Conservation (phyloP, 2,888 invertebrate species). For the Plebejus melissa region DNA sequence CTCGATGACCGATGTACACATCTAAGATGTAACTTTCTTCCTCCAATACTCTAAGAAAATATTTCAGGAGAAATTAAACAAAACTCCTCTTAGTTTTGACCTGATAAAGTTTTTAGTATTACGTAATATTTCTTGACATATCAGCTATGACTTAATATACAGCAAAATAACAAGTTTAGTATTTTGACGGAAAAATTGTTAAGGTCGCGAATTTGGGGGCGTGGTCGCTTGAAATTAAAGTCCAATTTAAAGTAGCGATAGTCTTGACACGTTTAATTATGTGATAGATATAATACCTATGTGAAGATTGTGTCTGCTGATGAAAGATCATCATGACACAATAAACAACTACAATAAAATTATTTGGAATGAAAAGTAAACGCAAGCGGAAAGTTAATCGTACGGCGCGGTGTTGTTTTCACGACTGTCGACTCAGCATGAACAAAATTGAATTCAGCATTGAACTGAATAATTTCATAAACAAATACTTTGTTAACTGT, state of each 20-base stretch:
- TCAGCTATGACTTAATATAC: no score
- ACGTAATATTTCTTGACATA: no score
- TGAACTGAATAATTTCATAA: slow-evolving; percentile 1
- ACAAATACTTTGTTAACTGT: slow-evolving; percentile 3
- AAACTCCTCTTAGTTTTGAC: background rate
- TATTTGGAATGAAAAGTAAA: background rate
- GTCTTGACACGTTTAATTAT: background rate
- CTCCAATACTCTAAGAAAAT: background rate
- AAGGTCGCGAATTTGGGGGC: background rate
- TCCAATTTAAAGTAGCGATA: background rate
- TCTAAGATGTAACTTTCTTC: background rate
- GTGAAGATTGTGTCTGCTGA: background rate
- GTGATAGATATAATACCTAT: background rate
- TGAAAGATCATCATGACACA: background rate
- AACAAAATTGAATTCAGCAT: slow-evolving; percentile 6
- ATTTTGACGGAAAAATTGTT: background rate
- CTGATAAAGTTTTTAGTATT: background rate
- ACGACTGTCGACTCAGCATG: background rate
- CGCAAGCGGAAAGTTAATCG: background rate
- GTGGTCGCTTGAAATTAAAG: background rate
- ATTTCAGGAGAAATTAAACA: background rate
- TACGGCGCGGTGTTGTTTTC: background rate
- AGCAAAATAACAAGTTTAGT: background rate
- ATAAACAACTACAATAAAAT: background rate
- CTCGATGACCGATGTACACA: background rate